phyloP scores from a whole-genome alignment of 1,140 invertebrate genomes.

The Habropoda laboriosa region DNA sequence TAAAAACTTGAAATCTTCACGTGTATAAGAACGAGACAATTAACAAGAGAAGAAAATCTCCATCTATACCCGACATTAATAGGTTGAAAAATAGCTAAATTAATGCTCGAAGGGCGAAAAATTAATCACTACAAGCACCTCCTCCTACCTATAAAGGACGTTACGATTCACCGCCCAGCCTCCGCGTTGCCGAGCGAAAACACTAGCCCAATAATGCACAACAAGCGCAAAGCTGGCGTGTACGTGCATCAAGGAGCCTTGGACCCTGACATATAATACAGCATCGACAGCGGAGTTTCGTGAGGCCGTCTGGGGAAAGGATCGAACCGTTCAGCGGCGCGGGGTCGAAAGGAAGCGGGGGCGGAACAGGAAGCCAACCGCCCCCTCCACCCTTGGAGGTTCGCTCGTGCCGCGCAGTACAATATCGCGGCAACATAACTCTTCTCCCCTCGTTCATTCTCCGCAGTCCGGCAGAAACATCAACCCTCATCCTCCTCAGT shows the following conservation, averaged over 20 bases:
- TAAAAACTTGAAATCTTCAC: no score
- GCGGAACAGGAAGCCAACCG: conserved; percentile 58
- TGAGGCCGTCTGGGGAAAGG: conserved; percentile 63
- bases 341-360: conserved; percentile 51
- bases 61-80: no score
- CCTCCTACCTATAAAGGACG: neutral
- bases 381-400: conserved; percentile 66
- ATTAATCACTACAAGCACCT: neutral
- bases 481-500: conserved; percentile 67
- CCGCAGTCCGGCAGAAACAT: conserved; percentile 71
- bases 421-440: conserved; percentile 72
- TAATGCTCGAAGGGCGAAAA: neutral
- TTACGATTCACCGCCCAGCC: neutral
- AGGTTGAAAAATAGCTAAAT: neutral
- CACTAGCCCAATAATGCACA: neutral
- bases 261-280: conserved; percentile 74
- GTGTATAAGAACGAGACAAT: no score
- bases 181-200: neutral
- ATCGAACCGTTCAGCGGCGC: conserved; percentile 55
- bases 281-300: conserved; percentile 74
- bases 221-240: neutral
- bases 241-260: conserved; percentile 55
- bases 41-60: no score
- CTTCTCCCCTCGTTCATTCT: conserved; percentile 70
- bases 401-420: conserved; percentile 74